Percentiles rank a stretch among this genome's conserved stretches.
These are phyloP conservation scores for Pseudochirops cupreus DNA, from an alignment of 2,797 vertebrate genomes.

Conservation along the genomic window DNA sequence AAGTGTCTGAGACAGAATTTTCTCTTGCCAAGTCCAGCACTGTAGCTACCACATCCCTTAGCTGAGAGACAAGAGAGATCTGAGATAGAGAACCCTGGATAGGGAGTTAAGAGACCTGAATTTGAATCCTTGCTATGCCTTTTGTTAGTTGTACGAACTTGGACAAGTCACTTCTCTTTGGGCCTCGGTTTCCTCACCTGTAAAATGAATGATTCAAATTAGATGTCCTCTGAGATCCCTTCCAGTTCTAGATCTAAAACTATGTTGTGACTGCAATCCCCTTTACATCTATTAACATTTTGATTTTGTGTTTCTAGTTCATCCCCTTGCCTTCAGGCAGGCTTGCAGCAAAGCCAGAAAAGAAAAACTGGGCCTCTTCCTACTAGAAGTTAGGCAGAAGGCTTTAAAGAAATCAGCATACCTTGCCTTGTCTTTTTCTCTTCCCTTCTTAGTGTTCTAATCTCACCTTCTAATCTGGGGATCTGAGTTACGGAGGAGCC, in stretches of 20 bases:
- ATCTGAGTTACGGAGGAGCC: neutral
- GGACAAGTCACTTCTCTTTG: neutral
- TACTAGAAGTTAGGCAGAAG: neutral
- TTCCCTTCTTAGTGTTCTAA: neutral
- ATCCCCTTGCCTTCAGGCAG: neutral
- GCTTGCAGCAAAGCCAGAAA: neutral
- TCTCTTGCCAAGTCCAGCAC: neutral
- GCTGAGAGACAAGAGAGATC: neutral
- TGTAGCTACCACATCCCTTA: neutral
- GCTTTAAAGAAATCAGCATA: neutral
- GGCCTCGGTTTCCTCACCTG: neutral
- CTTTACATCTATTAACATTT: neutral
- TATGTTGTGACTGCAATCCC: neutral
- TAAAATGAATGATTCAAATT: neutral
- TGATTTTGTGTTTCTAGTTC: neutral
- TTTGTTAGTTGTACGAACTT: neutral
- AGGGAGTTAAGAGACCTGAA: neutral
- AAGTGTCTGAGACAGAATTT: neutral
- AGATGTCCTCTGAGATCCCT: neutral
- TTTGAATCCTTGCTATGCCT: neutral
- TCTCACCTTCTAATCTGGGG: neutral
- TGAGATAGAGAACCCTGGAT: neutral
- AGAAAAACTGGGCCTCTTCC: neutral
- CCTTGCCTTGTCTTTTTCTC: neutral
- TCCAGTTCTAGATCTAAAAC: neutral